These are phyloP conservation scores for Lymantria monacha DNA, from an alignment of 2,888 invertebrate genomes.

Conservation along the genomic window DNA sequence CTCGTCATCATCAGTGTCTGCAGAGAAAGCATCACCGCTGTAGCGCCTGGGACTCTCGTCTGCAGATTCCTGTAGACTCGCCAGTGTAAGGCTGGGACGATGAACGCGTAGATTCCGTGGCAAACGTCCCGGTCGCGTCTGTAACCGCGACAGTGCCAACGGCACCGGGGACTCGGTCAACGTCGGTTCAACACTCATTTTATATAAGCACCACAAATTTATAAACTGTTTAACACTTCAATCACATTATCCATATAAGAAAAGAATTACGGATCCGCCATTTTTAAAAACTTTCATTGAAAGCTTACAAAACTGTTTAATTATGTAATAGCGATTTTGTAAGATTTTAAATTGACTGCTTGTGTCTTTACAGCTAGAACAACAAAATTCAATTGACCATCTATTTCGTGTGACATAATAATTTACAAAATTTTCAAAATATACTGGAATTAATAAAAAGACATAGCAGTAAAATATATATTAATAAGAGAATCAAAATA, in stretches of 20 bases:
- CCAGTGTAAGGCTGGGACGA: constrained; percentile 71
- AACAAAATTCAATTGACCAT: constrained; percentile 13
- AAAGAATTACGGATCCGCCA: constrained; percentile 58
- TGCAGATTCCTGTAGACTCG: constrained; percentile 70
- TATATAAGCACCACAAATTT: constrained; percentile 44
- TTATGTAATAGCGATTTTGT: constrained; percentile 29
- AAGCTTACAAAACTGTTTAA: constrained; percentile 36
- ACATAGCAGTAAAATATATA: background rate
- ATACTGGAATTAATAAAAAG: background rate
- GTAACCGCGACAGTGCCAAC: constrained; percentile 69
- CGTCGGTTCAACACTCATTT: constrained; percentile 75
- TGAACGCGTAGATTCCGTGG: constrained; percentile 61
- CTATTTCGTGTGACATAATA: constrained; percentile 36
- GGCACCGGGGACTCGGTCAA: constrained; percentile 77
- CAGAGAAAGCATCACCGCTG: constrained; percentile 61
- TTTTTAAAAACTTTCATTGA: constrained; percentile 44
- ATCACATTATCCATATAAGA: constrained; percentile 31
- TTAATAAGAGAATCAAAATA: too few relatives aligned
- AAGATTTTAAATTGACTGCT: background rate
- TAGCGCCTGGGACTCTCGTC: constrained; percentile 71
- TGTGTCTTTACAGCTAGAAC: constrained; percentile 7
- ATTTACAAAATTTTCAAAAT: background rate
- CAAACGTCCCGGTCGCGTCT: constrained; percentile 55
- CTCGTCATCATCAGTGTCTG: constrained; percentile 71
- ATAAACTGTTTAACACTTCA: constrained; percentile 46